Base-by-base conservation (phyloP, 2,888 invertebrate species). In the Aspidiotus rigidus region DNA sequence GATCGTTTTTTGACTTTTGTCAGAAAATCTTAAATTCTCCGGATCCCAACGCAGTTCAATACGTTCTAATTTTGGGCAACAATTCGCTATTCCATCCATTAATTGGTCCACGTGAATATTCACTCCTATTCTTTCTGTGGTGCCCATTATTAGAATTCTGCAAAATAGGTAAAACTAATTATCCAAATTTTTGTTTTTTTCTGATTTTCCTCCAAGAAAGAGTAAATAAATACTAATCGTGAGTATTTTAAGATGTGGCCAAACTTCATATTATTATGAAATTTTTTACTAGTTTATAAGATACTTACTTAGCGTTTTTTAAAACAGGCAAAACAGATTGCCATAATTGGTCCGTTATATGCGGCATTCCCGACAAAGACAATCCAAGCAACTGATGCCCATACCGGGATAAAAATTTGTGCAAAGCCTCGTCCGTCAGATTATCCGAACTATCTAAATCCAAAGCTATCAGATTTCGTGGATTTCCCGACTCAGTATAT, bases 1-100 rank as follows among this genome's bases (percentile, higher is more conserved):
- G 74, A 99, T 97, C 57, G 98, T 98, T 79, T 99, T 99, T 79
- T 97, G 97, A 77, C 97, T 97, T 80, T 99, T 99, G 79, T 99
- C 99, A 54, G 97, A 98, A 80, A 97, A 99, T 66, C 99, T 84
- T 53, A 99, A 83, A 76, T 98, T 98, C 76, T 97, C 97, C 0
- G 98, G 97, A 79, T 99, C 99, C 99, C 99, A 99, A 74, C 92
- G 87, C 40, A 99, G 81, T 78, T 99, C 99, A 69, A 99, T 79
- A 0, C 99, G 84, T 78, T 96, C 93, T 75, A 99, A 78, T 74
- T 86, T 85, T 0, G 87, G 86, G 76, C 96, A 96, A 78, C 90
- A 90, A 76, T 90, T 92, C 0, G 98, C 95, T 72, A 99, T 94
- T 62, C 91, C 91, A 77, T 99, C 98, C 87, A 99, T 93, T 73